Base-by-base conservation (phyloP, 2,113 vertebrate species). In the Myodes glareolus region DNA sequence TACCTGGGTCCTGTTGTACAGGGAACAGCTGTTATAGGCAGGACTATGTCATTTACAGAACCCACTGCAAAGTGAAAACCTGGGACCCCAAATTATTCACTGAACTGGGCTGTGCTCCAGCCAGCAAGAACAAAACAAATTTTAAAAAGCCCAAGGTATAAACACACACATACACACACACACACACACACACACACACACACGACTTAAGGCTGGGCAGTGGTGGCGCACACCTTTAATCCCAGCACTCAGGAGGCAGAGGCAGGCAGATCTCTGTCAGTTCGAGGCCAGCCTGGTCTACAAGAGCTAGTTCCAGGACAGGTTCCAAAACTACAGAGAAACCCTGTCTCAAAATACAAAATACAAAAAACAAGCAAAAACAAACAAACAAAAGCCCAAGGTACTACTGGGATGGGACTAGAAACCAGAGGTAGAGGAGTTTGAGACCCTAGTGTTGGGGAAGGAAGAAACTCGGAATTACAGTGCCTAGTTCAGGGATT, bases 11-110 rank as follows among this genome's bases (percentile, higher is more conserved):
- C 29, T 67, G 39, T 33, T 72, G 45, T 4, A 13, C 29, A 86
- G 17, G 61, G 63, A 33, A 45, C 1, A 29, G 19, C 55, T 19
- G 55, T 58, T 58, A 58, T 58, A 67, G 42, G 84, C 61, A 67
- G 63, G 67, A 12, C 73, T 45, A 1, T 14, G 8, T 76, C 31
- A 36, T 70, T n/a, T 42, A 21, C 31, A 14, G 16, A 33, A 14
- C n/a, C 75, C 50, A 33, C 67, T 77, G n/a, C 58, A 61, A 61
- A 89, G 55, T 94, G 36, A 58, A 86, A 91, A 85, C 42, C 23
- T 47, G 39, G 76, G 31, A 12, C n/a, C 52, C 33, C 88, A 73
- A 31, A 77, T 65, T 70, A 91, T 77, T 63, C 31, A 67, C 9
- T 2, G 65, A 55, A 33, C 27, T 63, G 17, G 65, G 16, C 25